Percentiles rank a stretch among this genome's conserved stretches.
phyloP scores from a whole-genome alignment of 2,113 vertebrate species.

The Patagioenas fasciata region DNA sequence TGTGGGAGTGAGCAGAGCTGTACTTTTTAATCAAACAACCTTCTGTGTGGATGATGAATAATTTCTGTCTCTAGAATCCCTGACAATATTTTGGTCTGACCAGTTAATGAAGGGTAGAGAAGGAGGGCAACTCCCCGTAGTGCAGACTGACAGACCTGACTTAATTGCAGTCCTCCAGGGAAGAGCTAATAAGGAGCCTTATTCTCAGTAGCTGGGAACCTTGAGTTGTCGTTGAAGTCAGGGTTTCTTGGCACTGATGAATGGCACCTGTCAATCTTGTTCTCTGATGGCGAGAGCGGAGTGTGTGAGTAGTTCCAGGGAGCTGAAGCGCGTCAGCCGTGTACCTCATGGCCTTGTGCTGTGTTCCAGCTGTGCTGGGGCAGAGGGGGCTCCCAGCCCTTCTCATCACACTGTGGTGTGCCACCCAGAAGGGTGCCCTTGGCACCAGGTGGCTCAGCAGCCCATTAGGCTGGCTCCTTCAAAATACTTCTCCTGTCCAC shows the following conservation, averaged over 20 bases:
- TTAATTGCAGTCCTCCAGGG: neutral
- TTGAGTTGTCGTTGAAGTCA: neutral
- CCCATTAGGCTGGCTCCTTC: neutral
- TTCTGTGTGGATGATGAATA: neutral
- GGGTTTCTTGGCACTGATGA: neutral
- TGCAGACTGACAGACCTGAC: neutral
- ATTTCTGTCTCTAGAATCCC: neutral
- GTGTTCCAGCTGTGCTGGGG: accelerated
- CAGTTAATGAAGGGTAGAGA: neutral
- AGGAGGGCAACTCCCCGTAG: neutral
- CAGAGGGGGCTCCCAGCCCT: neutral
- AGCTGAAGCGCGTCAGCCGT: neutral
- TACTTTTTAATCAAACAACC: neutral
- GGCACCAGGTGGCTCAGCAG: neutral
- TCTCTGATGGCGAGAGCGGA: neutral
- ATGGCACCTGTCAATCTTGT: neutral
- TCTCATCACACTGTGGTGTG: accelerated
- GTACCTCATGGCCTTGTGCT: neutral
- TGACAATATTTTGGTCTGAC: neutral
- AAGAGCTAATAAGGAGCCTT: neutral
- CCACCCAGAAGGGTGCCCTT: neutral
- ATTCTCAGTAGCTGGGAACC: neutral
- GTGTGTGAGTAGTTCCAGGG: accelerated
- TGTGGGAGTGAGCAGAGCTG: neutral
- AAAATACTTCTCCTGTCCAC: neutral